phyloP scores from a whole-genome alignment of 1,140 invertebrate species.

The Diachasma alloeum region DNA sequence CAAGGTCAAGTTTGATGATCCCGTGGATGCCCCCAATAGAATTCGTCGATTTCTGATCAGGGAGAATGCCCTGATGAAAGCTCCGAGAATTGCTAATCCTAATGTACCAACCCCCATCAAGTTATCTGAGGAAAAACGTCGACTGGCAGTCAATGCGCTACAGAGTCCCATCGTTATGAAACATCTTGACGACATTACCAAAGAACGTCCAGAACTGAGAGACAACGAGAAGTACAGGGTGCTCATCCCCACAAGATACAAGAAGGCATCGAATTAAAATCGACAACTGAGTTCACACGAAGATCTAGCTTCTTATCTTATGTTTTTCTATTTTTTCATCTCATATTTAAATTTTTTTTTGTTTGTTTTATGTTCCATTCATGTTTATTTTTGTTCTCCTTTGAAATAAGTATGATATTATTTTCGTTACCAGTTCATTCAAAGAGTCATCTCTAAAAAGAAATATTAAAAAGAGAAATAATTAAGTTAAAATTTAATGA shows the following conservation, averaged over 20 bases:
- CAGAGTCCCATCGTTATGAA: neutral
- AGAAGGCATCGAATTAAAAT: too few species aligned
- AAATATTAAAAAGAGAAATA: too few species aligned
- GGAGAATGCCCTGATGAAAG: neutral
- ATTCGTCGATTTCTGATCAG: neutral
- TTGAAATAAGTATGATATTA: too few species aligned
- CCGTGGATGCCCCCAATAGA: neutral
- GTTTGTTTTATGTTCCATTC: too few species aligned
- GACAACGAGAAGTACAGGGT: constrained; percentile 4
- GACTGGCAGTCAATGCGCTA: neutral
- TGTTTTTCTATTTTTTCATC: too few species aligned
- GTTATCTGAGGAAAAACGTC: neutral
- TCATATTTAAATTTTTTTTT: too few species aligned
- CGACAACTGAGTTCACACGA: too few species aligned
- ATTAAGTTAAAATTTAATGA: too few species aligned
- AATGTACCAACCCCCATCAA: neutral
- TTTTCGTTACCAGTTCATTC: too few species aligned
- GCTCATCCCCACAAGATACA: constrained; percentile 9
- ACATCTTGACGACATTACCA: constrained; percentile 1
- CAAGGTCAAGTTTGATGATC: neutral
- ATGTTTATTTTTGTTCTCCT: too few species aligned
- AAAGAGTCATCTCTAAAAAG: too few species aligned
- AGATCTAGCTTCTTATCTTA: too few species aligned
- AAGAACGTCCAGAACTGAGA: neutral
- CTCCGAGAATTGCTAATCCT: neutral